Percentiles rank a stretch among this genome's conserved stretches.
Conservation (phyloP, 2,113 vertebrate genomes). For the Melanostigma gelatinosum region DNA sequence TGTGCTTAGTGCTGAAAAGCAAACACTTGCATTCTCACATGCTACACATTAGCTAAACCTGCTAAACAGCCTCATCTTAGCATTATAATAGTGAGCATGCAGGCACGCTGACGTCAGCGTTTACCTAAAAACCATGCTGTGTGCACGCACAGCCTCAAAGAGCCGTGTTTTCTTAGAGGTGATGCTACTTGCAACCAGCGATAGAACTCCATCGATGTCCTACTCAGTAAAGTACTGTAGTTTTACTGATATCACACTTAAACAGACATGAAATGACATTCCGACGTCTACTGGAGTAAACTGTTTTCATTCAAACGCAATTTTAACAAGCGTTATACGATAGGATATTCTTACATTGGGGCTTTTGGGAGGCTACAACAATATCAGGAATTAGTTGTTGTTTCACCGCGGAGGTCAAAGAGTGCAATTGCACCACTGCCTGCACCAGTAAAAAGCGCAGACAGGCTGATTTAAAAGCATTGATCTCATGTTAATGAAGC, state of each 20-base stretch:
- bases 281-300: background rate
- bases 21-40: background rate
- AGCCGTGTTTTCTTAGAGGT: background rate
- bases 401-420: constrained; percentile 37
- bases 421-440: constrained; percentile 45
- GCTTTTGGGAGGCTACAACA: background rate
- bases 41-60: background rate
- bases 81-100: background rate
- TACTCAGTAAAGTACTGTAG: background rate
- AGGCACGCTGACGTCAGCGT: background rate
- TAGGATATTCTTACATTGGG: background rate
- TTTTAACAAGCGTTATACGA: background rate
- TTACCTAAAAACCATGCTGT: too few species aligned
- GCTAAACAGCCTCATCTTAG: background rate
- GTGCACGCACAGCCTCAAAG: background rate
- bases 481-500: constrained; percentile 68
- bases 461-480: constrained; percentile 68
- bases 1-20: background rate
- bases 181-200: background rate
- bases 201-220: background rate
- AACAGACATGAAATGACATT: background rate
- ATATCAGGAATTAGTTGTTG: constrained; percentile 1
- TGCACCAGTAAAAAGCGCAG: constrained; percentile 39
- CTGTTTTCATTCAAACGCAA: background rate
- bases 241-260: background rate